These are phyloP conservation scores for Lichenostomus cassidix DNA, from an alignment of 2,113 vertebrate species.

Conservation along the genomic window DNA sequence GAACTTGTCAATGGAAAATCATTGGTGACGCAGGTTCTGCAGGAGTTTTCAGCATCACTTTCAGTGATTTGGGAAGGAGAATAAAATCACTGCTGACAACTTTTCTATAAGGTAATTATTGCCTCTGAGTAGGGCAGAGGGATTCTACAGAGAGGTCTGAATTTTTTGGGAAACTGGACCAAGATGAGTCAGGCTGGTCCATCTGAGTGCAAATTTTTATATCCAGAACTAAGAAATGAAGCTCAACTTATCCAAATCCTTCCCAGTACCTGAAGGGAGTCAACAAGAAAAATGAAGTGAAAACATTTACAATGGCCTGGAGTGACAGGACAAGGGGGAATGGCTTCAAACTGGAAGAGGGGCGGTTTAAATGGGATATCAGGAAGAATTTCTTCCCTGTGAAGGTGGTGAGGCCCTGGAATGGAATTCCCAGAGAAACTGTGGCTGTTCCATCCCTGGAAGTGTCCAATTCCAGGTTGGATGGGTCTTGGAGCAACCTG, in stretches of 20 bases:
- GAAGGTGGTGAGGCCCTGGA: not conserved
- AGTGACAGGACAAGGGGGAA: not conserved
- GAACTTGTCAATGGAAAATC: not conserved
- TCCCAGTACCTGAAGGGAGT: not conserved
- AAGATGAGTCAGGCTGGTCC: not conserved
- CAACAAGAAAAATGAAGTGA: not conserved
- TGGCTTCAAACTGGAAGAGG: not conserved
- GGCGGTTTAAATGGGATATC: not conserved
- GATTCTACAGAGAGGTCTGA: not conserved
- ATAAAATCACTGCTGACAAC: not conserved
- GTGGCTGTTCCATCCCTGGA: not conserved
- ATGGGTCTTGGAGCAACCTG: rapidly evolving
- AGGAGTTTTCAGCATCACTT: rapidly evolving
- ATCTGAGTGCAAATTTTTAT: not conserved
- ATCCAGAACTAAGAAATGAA: not conserved
- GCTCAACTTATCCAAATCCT: not conserved
- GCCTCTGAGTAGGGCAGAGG: not conserved
- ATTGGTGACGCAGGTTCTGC: not conserved
- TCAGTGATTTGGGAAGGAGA: not conserved
- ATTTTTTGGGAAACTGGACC: not conserved
- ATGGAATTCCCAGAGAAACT: rapidly evolving
- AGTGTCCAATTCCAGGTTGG: not conserved
- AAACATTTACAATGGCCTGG: not conserved
- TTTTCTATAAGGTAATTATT: not conserved
- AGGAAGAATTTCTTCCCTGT: not conserved